These are phyloP conservation scores for Sarcophaga caerulescens DNA, from an alignment of 2,888 invertebrate species.

Conservation along the genomic window DNA sequence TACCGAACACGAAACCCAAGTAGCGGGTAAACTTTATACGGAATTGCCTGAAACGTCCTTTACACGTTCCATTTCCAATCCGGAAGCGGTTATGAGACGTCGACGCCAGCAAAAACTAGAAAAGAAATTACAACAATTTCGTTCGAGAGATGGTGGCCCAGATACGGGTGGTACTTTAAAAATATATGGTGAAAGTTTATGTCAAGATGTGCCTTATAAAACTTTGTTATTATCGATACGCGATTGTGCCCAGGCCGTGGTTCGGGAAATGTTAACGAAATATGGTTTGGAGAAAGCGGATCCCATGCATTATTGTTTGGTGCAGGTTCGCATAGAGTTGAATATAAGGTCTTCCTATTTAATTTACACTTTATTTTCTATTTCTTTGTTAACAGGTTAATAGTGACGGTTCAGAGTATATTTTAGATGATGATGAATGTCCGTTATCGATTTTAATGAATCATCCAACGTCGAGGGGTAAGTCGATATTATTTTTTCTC, in stretches of 20 bases:
- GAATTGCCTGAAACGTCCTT: constrained; percentile 99
- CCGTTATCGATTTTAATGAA: constrained; percentile 97
- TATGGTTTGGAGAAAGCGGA: constrained; percentile 96
- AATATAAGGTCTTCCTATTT: neutral
- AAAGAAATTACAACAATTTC: constrained; percentile 96
- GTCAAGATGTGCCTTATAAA: constrained; percentile 98
- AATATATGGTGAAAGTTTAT: constrained; percentile 98
- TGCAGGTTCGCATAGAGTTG: constrained; percentile 85
- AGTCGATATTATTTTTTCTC: constrained; percentile 81
- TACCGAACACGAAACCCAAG: constrained; percentile 86
- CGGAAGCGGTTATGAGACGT: constrained; percentile 99
- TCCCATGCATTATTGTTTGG: constrained; percentile 95
- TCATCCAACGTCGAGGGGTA: constrained; percentile 92
- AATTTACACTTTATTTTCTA: constrained; percentile 27
- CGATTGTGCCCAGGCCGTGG: constrained; percentile 95
- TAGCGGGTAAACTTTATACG: constrained; percentile 96
- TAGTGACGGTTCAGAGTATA: constrained; percentile 90
- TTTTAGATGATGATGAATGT: constrained; percentile 98
- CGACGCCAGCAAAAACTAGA: constrained; percentile 98
- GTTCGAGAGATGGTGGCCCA: constrained; percentile 96
- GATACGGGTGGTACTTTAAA: constrained; percentile 95
- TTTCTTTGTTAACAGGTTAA: constrained; percentile 82
- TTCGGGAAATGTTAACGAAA: constrained; percentile 97
- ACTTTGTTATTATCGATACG: constrained; percentile 95
- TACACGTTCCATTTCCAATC: constrained; percentile 99